Conservation (phyloP, 2,797 vertebrate species). For the Fistularia tabacaria region DNA sequence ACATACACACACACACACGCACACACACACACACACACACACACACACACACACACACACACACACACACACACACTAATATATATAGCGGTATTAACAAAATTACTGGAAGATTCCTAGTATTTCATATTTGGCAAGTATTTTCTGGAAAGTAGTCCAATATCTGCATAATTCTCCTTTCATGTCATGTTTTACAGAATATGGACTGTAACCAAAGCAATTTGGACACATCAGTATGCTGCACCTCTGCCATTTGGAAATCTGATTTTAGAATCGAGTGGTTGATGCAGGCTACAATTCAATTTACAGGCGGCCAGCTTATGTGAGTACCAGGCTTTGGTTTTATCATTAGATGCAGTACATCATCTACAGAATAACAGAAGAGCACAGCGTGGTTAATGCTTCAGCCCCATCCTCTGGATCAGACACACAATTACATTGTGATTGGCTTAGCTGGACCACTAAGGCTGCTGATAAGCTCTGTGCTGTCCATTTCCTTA, state of each 20-base stretch:
- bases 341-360: slow-evolving; percentile 28
- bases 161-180: no score
- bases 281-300: slow-evolving; percentile 30
- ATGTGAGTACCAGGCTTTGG: slow-evolving; percentile 16
- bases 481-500: slow-evolving; percentile 34
- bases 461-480: slow-evolving; percentile 47
- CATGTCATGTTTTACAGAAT: slow-evolving; percentile 30
- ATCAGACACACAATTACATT: slow-evolving; percentile 70
- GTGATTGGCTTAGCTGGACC: slow-evolving; percentile 59
- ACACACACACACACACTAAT: no score
- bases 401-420: slow-evolving; percentile 77
- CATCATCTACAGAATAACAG: slow-evolving; percentile 42
- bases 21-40: background rate
- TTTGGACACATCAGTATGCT: slow-evolving; percentile 23
- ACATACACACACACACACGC: no score
- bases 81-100: no score
- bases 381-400: slow-evolving; percentile 58
- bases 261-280: slow-evolving; percentile 26
- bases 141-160: no score
- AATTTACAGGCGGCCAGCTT: slow-evolving; percentile 29
- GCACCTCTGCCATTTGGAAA: slow-evolving; percentile 25
- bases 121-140: no score
- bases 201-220: slow-evolving; percentile 20
- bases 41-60: background rate
- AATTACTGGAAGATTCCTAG: background rate